phyloP scores from a whole-genome alignment of 2,888 invertebrate species.

The Dastarcus helophoroides region DNA sequence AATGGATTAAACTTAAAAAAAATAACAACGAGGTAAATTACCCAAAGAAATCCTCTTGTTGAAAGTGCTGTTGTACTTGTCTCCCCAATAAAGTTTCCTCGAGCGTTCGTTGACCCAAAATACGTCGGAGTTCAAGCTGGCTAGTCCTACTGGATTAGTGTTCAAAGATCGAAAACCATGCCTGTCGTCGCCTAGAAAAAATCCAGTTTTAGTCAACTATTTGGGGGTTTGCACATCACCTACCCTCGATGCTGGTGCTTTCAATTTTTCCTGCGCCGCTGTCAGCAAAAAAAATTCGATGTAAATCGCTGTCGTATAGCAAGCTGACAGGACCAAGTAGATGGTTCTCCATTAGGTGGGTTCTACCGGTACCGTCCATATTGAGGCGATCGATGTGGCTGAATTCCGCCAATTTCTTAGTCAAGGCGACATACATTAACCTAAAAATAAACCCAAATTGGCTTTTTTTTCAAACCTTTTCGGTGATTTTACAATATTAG shows the following conservation, averaged over 20 bases:
- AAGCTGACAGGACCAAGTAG: constrained; percentile 44
- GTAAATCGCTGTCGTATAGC: constrained; percentile 44
- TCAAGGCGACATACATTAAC: constrained; percentile 52
- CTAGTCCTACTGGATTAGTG: constrained; percentile 43
- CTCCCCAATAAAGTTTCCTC: constrained; percentile 47
- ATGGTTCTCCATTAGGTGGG: constrained; percentile 34
- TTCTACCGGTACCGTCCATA: constrained; percentile 51
- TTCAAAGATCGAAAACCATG: constrained; percentile 32
- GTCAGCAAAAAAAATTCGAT: constrained; percentile 57
- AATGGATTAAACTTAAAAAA: too few species aligned
- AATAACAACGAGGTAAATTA: too few species aligned
- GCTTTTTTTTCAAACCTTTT: constrained; percentile 5
- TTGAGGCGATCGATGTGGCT: constrained; percentile 55
- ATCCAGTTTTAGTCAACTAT: background rate
- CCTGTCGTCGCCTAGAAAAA: constrained; percentile 30
- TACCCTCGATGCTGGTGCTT: constrained; percentile 50
- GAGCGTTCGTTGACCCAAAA: constrained; percentile 58
- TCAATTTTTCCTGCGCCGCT: constrained; percentile 54
- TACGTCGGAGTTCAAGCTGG: constrained; percentile 49
- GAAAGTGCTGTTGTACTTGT: constrained; percentile 36
- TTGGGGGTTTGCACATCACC: constrained; percentile 11
- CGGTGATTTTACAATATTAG: too few species aligned
- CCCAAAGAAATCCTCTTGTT: constrained; percentile 34
- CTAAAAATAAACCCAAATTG: too few species aligned
- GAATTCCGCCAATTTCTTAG: constrained; percentile 16